These are phyloP conservation scores for Cyprinus carpio DNA, from an alignment of 2,113 vertebrate genomes.

Conservation along the genomic window DNA sequence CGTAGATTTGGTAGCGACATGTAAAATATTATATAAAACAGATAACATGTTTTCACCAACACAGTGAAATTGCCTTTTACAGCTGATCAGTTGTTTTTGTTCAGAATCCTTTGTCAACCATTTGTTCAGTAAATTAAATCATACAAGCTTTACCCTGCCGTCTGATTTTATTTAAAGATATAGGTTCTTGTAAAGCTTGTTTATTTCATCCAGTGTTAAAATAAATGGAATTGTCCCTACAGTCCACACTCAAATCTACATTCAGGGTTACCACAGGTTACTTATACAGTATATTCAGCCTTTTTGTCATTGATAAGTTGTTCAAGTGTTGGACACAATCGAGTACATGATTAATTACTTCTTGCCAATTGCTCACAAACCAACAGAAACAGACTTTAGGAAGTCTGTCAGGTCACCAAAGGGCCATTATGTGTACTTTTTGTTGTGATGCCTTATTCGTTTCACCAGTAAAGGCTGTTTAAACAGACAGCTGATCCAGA, in stretches of 20 bases:
- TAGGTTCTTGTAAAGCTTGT: background rate
- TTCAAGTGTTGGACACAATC: conserved; percentile 15
- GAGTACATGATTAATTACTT: conserved; percentile 40
- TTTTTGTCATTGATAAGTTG: conserved; percentile 1
- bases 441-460: conserved; percentile 32
- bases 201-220: background rate
- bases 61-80: background rate
- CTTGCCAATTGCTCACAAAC: conserved; percentile 26
- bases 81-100: background rate
- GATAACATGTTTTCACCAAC: conserved; percentile 1
- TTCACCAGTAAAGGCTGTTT: background rate
- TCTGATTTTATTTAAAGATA: background rate
- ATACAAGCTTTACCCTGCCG: background rate
- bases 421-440: conserved; percentile 31
- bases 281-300: background rate
- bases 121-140: background rate
- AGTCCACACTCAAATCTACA: background rate
- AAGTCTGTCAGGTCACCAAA: conserved; percentile 53
- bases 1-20: background rate
- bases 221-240: background rate
- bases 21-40: background rate
- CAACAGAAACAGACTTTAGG: conserved; percentile 37
- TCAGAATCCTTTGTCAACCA: background rate
- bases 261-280: conserved; percentile 6
- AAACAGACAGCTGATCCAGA: conserved; percentile 10